Conservation (phyloP, 2,797 vertebrate species). For the Acomys russatus region DNA sequence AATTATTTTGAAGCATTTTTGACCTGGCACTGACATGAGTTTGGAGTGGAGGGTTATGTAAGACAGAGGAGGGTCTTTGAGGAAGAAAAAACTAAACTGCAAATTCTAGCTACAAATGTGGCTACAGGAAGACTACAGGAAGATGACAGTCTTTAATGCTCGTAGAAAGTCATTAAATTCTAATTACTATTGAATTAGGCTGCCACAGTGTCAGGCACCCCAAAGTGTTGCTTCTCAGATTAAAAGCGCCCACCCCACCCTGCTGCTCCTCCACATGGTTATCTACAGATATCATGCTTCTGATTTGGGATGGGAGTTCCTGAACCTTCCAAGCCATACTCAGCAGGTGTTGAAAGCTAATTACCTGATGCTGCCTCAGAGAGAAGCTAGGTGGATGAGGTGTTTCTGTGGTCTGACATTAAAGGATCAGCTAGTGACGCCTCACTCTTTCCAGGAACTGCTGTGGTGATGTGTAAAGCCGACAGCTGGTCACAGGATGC, state of each 20-base stretch:
- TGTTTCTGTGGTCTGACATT: constrained; percentile 56
- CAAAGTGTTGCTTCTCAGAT: constrained; percentile 81
- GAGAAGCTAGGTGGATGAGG: constrained; percentile 58
- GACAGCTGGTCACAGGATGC: constrained; percentile 72
- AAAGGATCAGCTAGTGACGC: constrained; percentile 67
- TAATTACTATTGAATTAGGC: constrained; percentile 89
- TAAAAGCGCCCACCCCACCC: constrained; percentile 66
- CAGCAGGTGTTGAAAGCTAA: constrained; percentile 76
- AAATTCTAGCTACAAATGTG: constrained; percentile 76
- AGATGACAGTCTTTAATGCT: constrained; percentile 79
- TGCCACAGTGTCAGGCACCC: constrained; percentile 83
- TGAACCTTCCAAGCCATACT: constrained; percentile 67
- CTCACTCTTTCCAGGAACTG: constrained; percentile 63
- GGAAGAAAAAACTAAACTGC: constrained; percentile 51
- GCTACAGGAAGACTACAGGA: constrained; percentile 79
- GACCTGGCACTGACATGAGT: background rate
- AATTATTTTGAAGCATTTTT: background rate
- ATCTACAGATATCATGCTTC: constrained; percentile 69
- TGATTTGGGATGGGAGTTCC: constrained; percentile 74
- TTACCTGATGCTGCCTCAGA: constrained; percentile 75
- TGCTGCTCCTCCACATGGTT: constrained; percentile 84
- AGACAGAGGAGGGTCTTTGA: background rate
- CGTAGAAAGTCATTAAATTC: constrained; percentile 88
- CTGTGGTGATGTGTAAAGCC: constrained; percentile 34
- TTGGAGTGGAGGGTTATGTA: background rate